A percentile compares a stretch with the other conserved stretches of the same genome.
Evolutionary conservation across 1,140 invertebrate species (phyloP).

Genomic region (Drosophila elegans): DNA sequence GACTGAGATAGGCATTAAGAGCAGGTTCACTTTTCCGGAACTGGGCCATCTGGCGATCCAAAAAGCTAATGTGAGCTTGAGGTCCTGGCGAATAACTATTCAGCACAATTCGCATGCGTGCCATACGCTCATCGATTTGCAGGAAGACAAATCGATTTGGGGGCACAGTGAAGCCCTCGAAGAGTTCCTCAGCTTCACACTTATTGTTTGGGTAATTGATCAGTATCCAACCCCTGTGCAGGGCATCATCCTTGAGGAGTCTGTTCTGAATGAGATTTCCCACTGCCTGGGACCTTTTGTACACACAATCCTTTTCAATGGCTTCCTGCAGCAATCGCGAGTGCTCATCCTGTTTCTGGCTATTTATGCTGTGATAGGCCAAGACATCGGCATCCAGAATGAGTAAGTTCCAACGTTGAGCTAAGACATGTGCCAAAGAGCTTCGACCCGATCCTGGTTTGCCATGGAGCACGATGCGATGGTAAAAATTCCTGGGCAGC

Average conservation of each 20-base stretch:
- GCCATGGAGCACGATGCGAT: constrained; percentile 72
- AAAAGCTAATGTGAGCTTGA: constrained; percentile 48
- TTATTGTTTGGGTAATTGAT: constrained; percentile 71
- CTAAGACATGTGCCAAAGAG: constrained; percentile 59
- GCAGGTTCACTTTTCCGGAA: constrained; percentile 55
- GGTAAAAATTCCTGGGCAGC: constrained; percentile 55
- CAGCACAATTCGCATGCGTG: constrained; percentile 50
- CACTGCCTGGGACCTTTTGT: constrained; percentile 55
- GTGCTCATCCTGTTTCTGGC: constrained; percentile 12
- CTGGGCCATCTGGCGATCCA: constrained; percentile 74
- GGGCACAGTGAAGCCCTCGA: constrained; percentile 70
- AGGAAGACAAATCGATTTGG: constrained; percentile 72
- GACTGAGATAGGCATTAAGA: constrained; percentile 63
- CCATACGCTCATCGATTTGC: constrained; percentile 62
- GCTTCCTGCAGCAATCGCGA: constrained; percentile 42
- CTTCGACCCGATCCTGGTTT: constrained; percentile 66
- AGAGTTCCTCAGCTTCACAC: constrained; percentile 69
- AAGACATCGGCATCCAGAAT: constrained; percentile 70
- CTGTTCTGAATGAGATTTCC: constrained; percentile 57
- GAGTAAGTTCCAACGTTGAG: constrained; percentile 66
- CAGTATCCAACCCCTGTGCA: constrained; percentile 72
- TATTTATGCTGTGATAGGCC: constrained; percentile 64
- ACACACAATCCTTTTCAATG: constrained; percentile 47
- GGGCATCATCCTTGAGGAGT: constrained; percentile 62
- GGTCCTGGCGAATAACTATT: constrained; percentile 54